Evolutionary conservation across 2,888 invertebrate species (phyloP).

Genomic region (Eudemis profundana): DNA sequence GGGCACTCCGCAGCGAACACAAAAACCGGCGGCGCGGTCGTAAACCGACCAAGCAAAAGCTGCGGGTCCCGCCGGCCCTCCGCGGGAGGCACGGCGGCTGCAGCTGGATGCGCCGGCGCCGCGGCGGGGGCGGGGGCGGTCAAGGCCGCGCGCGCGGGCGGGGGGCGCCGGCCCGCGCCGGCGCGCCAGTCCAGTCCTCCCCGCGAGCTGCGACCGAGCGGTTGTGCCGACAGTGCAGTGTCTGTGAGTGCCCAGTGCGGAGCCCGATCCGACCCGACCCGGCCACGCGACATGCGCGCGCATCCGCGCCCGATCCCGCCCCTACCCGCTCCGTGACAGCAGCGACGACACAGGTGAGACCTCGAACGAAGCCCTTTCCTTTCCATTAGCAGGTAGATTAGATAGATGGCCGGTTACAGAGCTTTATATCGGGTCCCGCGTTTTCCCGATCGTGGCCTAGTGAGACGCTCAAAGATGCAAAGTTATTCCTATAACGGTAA

Average conservation of each 20-base stretch:
- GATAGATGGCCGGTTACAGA: not conserved
- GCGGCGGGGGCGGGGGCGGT: constrained; percentile 24
- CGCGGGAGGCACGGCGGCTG: constrained; percentile 24
- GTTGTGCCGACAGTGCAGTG: constrained; percentile 45
- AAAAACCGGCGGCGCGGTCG: not conserved
- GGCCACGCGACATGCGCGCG: constrained; percentile 61
- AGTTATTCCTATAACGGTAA: constrained; percentile 43
- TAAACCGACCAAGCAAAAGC: not conserved
- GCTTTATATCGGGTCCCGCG: not conserved
- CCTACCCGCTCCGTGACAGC: constrained; percentile 9
- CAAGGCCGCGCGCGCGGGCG: constrained; percentile 31
- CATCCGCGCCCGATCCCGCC: constrained; percentile 52
- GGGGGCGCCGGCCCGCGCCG: constrained; percentile 12
- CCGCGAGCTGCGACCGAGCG: constrained; percentile 34
- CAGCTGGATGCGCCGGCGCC: constrained; percentile 39
- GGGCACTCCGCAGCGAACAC: not conserved
- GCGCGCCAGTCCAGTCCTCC: constrained; percentile 41
- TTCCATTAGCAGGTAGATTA: constrained; percentile 6
- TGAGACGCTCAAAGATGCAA: constrained; percentile 35
- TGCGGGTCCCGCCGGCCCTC: constrained; percentile 1
- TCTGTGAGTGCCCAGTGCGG: constrained; percentile 48
- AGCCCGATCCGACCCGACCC: constrained; percentile 52
- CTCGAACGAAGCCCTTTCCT: not conserved
- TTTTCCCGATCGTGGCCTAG: constrained; percentile 26
- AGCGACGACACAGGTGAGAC: constrained; percentile 22